Evolutionary conservation across 2,888 invertebrate species (phyloP).

Genomic region (Agrotis ipsilon): DNA sequence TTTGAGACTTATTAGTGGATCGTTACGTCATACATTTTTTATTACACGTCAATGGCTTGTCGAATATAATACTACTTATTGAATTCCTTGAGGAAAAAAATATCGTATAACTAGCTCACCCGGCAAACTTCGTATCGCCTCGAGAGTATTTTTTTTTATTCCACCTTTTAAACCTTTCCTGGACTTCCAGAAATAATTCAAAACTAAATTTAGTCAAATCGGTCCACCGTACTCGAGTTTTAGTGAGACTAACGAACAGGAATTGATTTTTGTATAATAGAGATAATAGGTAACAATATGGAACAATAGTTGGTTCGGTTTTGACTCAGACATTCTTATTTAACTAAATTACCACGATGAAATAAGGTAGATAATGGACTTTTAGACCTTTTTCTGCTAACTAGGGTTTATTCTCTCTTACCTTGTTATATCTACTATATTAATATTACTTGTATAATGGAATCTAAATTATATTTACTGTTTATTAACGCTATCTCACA

Average conservation of each 20-base stretch:
- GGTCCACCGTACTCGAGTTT: no score
- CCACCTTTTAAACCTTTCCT: no score
- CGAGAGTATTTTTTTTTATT: no score
- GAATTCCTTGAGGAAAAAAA: neutral
- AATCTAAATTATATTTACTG: slow-evolving; percentile 71
- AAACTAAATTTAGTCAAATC: no score
- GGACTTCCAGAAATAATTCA: no score
- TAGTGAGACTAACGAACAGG: no score
- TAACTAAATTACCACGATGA: neutral
- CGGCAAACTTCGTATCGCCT: no score
- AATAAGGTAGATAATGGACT: neutral
- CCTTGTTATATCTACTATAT: neutral
- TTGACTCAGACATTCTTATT: neutral
- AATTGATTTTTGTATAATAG: no score
- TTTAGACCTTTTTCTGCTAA: no score
- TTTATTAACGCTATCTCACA: slow-evolving; percentile 69
- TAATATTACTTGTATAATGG: neutral
- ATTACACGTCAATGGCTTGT: neutral
- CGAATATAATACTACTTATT: neutral
- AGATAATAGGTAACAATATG: neutral
- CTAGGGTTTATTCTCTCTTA: neutral
- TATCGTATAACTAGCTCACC: no score
- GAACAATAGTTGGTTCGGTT: neutral
- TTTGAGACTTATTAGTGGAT: slow-evolving; percentile 20
- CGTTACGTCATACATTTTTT: slow-evolving; percentile 18